Conservation (phyloP, 2,888 invertebrate genomes). For the Prosopocoilus inquinatus region DNA sequence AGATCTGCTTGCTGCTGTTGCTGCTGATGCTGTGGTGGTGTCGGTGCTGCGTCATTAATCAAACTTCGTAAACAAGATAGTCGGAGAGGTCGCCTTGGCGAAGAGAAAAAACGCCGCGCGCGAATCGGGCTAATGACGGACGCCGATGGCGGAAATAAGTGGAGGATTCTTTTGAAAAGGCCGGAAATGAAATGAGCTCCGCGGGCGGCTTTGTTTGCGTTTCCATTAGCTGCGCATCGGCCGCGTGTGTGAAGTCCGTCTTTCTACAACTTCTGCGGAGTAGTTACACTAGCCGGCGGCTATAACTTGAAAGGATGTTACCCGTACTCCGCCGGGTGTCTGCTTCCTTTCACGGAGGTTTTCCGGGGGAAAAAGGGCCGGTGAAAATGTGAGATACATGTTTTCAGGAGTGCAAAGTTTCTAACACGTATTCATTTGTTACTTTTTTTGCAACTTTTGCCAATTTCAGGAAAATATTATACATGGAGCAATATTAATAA, state of each 20-base stretch:
- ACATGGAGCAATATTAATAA: no score
- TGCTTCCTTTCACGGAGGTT: conserved; percentile 15
- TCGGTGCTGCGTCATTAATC: conserved; percentile 9
- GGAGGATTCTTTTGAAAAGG: conserved; percentile 26
- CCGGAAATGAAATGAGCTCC: conserved; percentile 31
- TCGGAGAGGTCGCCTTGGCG: no score
- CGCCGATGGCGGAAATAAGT: conserved; percentile 21
- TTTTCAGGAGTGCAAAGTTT: conserved; percentile 16
- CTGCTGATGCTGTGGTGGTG: no score
- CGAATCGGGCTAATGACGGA: no score
- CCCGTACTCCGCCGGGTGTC: conserved; percentile 12
- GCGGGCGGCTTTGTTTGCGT: conserved; percentile 30
- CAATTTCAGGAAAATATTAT: background rate
- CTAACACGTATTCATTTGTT: conserved; percentile 11
- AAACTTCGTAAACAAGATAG: conserved; percentile 2
- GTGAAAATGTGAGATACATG: conserved; percentile 14
- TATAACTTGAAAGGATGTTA: conserved; percentile 22
- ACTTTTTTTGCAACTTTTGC: background rate
- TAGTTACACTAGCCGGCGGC: conserved; percentile 12
- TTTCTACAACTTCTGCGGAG: conserved; percentile 8
- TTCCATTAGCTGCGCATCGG: conserved; percentile 27
- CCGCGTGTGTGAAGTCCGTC: conserved; percentile 17
- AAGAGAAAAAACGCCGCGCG: no score
- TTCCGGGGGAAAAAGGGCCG: conserved; percentile 6
- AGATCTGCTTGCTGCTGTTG: no score